These are phyloP conservation scores for Hipposideros larvatus DNA, from an alignment of 2,797 vertebrate species.

Conservation along the genomic window DNA sequence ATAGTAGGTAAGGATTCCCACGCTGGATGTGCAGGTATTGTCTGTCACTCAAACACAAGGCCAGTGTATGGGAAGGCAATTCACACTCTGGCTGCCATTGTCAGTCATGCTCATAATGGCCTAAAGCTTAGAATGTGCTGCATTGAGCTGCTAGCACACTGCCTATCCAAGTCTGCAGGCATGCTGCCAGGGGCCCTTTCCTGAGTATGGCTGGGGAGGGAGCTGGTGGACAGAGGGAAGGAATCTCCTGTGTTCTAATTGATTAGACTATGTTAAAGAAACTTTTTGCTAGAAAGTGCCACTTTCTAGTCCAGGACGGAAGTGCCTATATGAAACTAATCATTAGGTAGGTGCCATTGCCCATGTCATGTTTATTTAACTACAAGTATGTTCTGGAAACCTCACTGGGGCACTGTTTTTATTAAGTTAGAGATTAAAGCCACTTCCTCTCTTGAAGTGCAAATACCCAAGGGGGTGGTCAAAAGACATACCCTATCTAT, in stretches of 20 bases:
- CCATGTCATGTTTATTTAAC: background rate
- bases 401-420: background rate
- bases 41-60: slow-evolving; percentile 25
- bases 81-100: background rate
- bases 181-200: background rate
- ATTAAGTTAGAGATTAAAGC: background rate
- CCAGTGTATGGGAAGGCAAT: background rate
- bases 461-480: background rate
- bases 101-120: background rate
- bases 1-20: slow-evolving; percentile 60
- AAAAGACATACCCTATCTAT: background rate
- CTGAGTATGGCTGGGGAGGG: background rate
- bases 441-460: background rate
- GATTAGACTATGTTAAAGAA: background rate
- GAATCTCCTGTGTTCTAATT: background rate
- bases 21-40: background rate
- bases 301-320: background rate
- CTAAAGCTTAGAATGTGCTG: background rate
- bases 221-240: background rate
- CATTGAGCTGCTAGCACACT: background rate
- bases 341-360: background rate
- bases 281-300: background rate
- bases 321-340: background rate
- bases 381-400: background rate
- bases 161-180: background rate